phyloP scores from a whole-genome alignment of 2,797 vertebrate genomes.

The Momotus momota region DNA sequence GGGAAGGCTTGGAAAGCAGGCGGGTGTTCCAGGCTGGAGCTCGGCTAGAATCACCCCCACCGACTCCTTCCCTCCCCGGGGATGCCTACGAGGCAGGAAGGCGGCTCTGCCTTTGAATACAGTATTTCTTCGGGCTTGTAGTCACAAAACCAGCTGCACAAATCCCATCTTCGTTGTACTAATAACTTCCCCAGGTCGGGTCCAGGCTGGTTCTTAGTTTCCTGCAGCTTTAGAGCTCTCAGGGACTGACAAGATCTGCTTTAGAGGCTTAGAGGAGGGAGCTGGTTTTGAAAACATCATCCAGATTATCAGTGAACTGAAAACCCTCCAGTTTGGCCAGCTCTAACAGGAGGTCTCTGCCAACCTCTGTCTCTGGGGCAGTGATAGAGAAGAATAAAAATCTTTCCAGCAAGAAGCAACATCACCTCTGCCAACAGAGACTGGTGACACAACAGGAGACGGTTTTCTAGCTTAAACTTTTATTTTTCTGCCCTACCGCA shows the following conservation, averaged over 20 bases:
- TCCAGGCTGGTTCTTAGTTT: not conserved
- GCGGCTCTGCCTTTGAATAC: not conserved
- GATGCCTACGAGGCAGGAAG: not conserved
- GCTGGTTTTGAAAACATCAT: not conserved
- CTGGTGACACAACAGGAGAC: not conserved
- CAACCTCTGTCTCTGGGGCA: not conserved
- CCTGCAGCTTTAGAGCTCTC: not conserved
- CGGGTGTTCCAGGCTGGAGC: rapidly evolving
- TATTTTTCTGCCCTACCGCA: not conserved
- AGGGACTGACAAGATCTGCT: not conserved
- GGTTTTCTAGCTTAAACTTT: not conserved
- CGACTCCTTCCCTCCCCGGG: not conserved
- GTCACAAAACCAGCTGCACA: not conserved
- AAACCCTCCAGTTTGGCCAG: not conserved
- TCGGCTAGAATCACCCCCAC: not conserved
- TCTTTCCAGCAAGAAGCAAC: not conserved
- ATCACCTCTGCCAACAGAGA: not conserved
- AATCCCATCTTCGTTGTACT: rapidly evolving
- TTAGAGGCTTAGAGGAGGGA: not conserved
- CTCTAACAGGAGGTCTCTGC: not conserved
- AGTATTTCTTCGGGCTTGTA: not conserved
- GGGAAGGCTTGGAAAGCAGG: not conserved
- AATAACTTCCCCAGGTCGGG: not conserved
- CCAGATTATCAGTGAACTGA: not conserved
- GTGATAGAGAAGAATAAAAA: not conserved